A percentile compares a stretch with the other conserved stretches of the same genome.
Conservation (phyloP, 2,888 invertebrate genomes). For the Erebia aethiops region DNA sequence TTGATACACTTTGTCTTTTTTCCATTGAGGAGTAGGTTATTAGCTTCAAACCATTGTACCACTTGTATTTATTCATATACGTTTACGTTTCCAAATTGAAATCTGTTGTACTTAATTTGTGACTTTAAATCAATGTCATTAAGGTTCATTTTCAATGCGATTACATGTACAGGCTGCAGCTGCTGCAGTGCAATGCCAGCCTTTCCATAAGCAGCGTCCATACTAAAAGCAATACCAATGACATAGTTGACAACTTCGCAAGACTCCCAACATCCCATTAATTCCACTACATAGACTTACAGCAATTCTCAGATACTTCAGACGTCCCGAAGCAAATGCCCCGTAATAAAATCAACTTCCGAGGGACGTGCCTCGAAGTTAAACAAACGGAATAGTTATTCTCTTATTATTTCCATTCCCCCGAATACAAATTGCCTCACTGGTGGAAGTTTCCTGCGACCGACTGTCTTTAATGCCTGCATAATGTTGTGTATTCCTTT, state of each 20-base stretch:
- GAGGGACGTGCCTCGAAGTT: conserved; percentile 41
- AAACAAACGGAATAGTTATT: conserved; percentile 43
- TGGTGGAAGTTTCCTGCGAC: conserved; percentile 33
- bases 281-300: conserved; percentile 29
- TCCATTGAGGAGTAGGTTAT: no score
- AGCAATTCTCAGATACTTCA: conserved; percentile 35
- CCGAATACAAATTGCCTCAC: conserved; percentile 38
- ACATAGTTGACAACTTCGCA: conserved; percentile 20
- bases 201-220: not conserved
- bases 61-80: no score
- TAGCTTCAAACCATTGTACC: no score
- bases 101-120: no score
- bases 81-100: no score
- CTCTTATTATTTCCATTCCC: conserved; percentile 43
- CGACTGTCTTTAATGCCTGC: conserved; percentile 33
- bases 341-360: conserved; percentile 42
- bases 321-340: conserved; percentile 35
- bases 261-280: conserved; percentile 21
- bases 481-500: conserved; percentile 30
- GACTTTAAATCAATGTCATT: no score
- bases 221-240: not conserved
- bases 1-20: no score
- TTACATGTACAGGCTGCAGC: no score
- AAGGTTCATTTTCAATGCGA: no score
- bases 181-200: no score